Evolutionary conservation across 2,888 invertebrate species (phyloP).

Genomic region (Acrocera orbiculus): DNA sequence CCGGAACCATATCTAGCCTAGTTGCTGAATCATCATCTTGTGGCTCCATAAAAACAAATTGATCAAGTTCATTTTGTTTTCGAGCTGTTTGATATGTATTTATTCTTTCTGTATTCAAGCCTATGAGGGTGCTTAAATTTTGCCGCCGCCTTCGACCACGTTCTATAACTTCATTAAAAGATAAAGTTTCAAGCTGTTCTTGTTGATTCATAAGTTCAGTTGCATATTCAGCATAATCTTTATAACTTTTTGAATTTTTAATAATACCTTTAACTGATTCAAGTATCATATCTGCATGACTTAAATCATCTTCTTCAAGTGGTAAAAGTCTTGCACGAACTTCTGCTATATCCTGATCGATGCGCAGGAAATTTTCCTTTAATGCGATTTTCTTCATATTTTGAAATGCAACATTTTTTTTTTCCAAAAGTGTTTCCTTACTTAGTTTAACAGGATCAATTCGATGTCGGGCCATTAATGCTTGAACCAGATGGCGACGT

Average conservation of each 20-base stretch:
- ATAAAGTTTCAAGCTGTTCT: conserved; percentile 18
- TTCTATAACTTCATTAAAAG: conserved; percentile 22
- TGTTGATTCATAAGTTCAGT: too few species aligned
- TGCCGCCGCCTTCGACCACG: conserved; percentile 23
- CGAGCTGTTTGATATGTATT: too few species aligned
- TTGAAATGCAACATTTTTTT: conserved; percentile 40
- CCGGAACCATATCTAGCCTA: too few species aligned
- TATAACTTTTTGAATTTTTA: too few species aligned
- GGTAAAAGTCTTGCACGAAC: conserved; percentile 28
- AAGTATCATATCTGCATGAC: conserved; percentile 18
- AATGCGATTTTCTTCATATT: conserved; percentile 23
- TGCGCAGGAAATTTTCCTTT: conserved; percentile 15
- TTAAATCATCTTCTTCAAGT: conserved; percentile 29
- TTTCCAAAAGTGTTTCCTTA: conserved; percentile 44
- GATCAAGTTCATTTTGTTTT: too few species aligned
- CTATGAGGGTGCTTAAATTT: conserved; percentile 21
- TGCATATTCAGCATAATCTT: too few species aligned
- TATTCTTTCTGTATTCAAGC: too few species aligned
- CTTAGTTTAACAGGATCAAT: conserved; percentile 31
- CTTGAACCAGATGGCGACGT: not conserved
- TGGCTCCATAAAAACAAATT: too few species aligned
- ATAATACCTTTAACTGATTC: too few species aligned
- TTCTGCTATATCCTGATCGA: conserved; percentile 22
- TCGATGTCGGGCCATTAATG: conserved; percentile 28
- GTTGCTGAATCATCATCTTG: too few species aligned